Evolutionary conservation across 2,888 invertebrate genomes (phyloP).

Genomic region (Volucella inflata): DNA sequence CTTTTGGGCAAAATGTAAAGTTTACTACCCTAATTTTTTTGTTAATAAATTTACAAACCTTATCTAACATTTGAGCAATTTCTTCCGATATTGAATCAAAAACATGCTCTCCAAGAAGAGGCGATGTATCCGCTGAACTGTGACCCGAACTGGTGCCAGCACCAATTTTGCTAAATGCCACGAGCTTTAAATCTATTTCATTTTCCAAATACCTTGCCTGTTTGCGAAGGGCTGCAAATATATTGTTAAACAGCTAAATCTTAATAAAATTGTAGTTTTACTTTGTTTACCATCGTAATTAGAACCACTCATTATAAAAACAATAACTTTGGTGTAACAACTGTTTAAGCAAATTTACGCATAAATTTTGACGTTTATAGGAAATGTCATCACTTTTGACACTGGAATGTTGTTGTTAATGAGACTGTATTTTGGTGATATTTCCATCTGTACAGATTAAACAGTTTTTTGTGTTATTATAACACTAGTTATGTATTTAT

Average conservation of each 20-base stretch:
- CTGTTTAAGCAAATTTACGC: constrained; percentile 4
- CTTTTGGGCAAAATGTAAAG: constrained; percentile 82
- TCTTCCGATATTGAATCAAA: constrained; percentile 97
- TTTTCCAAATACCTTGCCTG: constrained; percentile 97
- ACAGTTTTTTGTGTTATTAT: not conserved
- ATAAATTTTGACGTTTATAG: constrained; percentile 54
- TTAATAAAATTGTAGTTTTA: not conserved
- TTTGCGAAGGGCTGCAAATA: constrained; percentile 90
- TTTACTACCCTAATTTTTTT: constrained; percentile 9
- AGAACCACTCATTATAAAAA: constrained; percentile 63
- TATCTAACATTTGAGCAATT: constrained; percentile 93
- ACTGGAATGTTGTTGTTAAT: constrained; percentile 61
- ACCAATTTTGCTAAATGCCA: constrained; percentile 97
- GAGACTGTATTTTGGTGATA: not conserved
- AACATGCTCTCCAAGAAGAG: constrained; percentile 94
- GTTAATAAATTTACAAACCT: constrained; percentile 83
- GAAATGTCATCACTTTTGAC: constrained; percentile 55
- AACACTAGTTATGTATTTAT: not conserved
- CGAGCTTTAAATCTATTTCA: constrained; percentile 97
- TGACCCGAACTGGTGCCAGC: constrained; percentile 85
- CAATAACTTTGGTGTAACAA: constrained; percentile 29
- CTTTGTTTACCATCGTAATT: constrained; percentile 68
- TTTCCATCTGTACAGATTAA: not conserved
- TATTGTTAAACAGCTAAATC: not conserved
- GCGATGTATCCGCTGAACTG: constrained; percentile 88